Evolutionary conservation across 2,113 vertebrate genomes (phyloP).

Genomic region (Lasiurus cinereus): DNA sequence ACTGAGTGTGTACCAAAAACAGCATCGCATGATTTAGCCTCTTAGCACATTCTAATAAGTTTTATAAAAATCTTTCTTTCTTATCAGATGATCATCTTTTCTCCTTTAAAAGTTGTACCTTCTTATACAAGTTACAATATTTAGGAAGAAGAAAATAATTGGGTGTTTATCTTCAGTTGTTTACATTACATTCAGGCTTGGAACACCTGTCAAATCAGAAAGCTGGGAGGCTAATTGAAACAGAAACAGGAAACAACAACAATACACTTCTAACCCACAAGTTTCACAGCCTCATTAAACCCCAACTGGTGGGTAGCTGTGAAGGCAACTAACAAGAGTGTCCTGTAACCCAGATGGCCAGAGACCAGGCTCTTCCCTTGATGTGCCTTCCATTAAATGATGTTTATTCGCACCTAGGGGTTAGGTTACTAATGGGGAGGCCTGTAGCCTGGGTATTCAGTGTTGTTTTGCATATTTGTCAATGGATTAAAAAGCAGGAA

Average conservation of each 20-base stretch:
- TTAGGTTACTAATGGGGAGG: conserved; percentile 24
- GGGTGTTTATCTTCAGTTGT: neutral
- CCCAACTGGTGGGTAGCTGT: neutral
- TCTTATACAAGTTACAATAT: neutral
- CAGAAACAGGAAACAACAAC: neutral
- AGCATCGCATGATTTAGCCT: too few species aligned
- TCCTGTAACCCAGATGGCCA: neutral
- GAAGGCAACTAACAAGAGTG: neutral
- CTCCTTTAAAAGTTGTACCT: neutral
- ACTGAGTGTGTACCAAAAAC: neutral
- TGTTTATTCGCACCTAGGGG: neutral
- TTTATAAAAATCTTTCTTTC: neutral
- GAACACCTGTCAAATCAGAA: neutral
- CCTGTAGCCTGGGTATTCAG: neutral
- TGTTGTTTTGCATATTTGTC: conserved; percentile 40
- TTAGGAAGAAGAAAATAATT: neutral
- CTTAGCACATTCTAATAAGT: neutral
- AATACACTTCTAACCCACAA: neutral
- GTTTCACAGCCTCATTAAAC: neutral
- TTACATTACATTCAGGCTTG: neutral
- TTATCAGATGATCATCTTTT: neutral
- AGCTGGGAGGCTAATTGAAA: neutral
- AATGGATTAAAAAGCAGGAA: conserved; percentile 8
- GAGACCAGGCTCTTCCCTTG: neutral
- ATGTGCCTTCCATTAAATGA: neutral